Conservation (phyloP, 2,888 invertebrate genomes). For the Stomorhina lunata region DNA sequence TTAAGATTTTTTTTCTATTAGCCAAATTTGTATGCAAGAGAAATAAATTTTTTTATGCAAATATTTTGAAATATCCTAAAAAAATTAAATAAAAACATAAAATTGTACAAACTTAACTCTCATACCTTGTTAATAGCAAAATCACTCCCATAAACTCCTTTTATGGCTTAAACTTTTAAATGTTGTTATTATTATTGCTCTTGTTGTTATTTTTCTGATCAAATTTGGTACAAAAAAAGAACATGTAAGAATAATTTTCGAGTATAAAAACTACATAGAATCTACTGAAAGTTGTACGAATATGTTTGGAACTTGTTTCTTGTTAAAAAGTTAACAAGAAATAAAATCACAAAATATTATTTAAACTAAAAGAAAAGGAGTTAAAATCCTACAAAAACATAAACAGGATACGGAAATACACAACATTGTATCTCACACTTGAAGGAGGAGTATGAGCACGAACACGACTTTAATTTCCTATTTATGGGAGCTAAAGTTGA, state of each 20-base stretch:
- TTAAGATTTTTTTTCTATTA: neutral
- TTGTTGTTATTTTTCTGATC: neutral
- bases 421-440: slow-evolving; percentile 2
- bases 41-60: neutral
- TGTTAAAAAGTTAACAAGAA: neutral
- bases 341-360: slow-evolving; percentile 14
- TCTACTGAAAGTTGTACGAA: no score
- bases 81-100: neutral
- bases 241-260: no score
- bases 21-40: neutral
- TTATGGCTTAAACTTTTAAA: neutral
- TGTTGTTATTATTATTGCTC: slow-evolving; percentile 3
- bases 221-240: no score
- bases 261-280: no score
- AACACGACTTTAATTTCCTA: neutral
- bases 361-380: neutral
- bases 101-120: neutral
- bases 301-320: no score
- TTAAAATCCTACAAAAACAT: slow-evolving; percentile 17
- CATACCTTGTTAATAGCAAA: neutral
- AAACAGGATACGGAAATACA: slow-evolving; percentile 47
- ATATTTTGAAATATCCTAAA: neutral
- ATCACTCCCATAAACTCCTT: neutral
- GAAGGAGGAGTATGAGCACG: neutral
- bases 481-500: neutral